These are phyloP conservation scores for Carollia perspicillata DNA, from an alignment of 2,113 vertebrate species.

Conservation along the genomic window DNA sequence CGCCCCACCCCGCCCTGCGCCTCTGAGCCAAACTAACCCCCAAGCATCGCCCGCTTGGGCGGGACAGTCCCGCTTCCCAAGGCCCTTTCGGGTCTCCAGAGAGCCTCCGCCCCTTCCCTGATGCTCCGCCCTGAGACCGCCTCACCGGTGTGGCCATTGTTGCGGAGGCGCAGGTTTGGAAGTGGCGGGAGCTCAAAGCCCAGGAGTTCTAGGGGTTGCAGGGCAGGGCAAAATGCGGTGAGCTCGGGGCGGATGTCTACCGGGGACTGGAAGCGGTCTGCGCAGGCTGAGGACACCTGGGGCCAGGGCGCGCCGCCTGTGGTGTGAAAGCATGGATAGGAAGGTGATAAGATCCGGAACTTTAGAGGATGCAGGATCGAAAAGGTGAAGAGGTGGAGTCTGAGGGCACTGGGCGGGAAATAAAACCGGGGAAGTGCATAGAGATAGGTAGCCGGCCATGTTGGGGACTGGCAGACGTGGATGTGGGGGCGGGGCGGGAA, in stretches of 20 bases:
- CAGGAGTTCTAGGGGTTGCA: conserved; percentile 70
- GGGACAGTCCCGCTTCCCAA: accelerated
- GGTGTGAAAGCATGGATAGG: background rate
- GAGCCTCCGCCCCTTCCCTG: background rate
- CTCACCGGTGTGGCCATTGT: conserved; percentile 83
- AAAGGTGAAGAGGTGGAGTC: background rate
- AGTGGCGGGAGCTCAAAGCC: conserved; percentile 74
- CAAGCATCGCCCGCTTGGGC: accelerated
- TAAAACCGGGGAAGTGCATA: background rate
- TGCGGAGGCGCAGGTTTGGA: conserved; percentile 68
- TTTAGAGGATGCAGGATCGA: background rate
- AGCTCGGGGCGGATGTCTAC: conserved; percentile 74
- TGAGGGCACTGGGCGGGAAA: background rate
- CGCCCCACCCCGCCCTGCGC: background rate
- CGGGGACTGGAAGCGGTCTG: conserved; percentile 77
- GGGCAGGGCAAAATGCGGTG: conserved; percentile 62
- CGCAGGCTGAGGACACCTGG: conserved; percentile 52
- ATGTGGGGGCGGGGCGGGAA: background rate
- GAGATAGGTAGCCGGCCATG: background rate
- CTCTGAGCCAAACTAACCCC: background rate
- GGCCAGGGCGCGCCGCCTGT: conserved; percentile 63
- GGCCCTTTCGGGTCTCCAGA: accelerated
- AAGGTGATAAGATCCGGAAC: background rate
- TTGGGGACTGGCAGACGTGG: background rate
- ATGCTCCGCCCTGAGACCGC: background rate